Conservation (phyloP, 2,797 vertebrate genomes). For the Prunella strophiata region DNA sequence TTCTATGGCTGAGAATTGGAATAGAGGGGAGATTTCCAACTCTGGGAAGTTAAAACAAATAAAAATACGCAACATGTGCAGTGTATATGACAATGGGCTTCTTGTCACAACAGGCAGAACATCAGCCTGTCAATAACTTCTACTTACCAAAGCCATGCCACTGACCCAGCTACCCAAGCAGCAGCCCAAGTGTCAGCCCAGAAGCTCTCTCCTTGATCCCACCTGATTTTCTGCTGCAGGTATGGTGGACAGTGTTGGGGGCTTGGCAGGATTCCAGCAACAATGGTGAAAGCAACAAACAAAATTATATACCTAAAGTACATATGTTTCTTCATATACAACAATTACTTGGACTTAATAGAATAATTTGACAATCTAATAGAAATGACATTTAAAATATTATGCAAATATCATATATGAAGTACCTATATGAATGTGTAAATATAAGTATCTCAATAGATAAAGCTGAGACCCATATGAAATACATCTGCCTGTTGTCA, state of each 20-base stretch:
- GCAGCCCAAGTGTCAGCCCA: neutral
- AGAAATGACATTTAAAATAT: neutral
- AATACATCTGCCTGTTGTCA: neutral
- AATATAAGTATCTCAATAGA: neutral
- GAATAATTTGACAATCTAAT: neutral
- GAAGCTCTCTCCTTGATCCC: neutral
- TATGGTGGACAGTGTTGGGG: rapidly evolving
- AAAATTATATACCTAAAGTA: neutral
- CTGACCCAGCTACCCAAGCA: neutral
- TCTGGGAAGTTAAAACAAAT: neutral
- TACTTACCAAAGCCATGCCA: neutral
- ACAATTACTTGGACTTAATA: neutral
- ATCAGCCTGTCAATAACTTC: neutral
- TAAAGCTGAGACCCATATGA: neutral
- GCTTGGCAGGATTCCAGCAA: neutral
- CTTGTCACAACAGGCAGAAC: neutral
- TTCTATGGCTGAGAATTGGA: neutral
- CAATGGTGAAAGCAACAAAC: neutral
- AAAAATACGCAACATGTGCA: neutral
- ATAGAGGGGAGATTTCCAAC: neutral
- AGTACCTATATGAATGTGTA: neutral
- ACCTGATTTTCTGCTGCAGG: neutral
- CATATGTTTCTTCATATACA: neutral
- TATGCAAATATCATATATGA: neutral
- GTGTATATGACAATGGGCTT: neutral